A percentile compares a stretch with the other conserved stretches of the same genome.
Evolutionary conservation across 2,113 vertebrate species (phyloP).

Genomic region (Haemorhous mexicanus): DNA sequence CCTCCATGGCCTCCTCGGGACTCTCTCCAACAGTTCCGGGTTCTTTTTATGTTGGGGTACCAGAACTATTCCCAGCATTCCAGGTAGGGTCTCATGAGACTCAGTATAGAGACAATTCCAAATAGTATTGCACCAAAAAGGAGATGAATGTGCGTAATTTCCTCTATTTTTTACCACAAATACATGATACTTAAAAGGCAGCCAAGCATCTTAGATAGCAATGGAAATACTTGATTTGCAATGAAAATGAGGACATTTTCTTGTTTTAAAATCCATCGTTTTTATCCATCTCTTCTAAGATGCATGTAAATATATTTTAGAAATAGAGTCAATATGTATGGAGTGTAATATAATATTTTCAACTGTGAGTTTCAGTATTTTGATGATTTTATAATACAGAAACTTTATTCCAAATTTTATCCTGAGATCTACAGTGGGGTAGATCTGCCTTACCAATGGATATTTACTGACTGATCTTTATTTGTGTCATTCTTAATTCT

Average conservation of each 20-base stretch:
- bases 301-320: not conserved
- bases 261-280: not conserved
- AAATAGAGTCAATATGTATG: not conserved
- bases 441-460: not conserved
- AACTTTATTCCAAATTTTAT: not conserved
- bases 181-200: not conserved
- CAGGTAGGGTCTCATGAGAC: not conserved
- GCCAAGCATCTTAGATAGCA: not conserved
- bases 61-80: not conserved
- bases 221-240: not conserved
- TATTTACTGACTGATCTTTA: not conserved
- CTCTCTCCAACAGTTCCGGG: rapidly evolving
- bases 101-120: not conserved
- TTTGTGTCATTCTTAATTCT: not conserved
- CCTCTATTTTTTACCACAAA: not conserved
- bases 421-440: not conserved
- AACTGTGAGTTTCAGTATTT: not conserved
- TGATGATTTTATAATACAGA: not conserved
- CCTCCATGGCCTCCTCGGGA: not conserved
- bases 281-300: not conserved
- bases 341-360: not conserved
- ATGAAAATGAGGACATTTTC: not conserved
- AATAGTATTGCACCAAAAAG: not conserved
- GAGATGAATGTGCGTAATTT: not conserved
- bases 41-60: rapidly evolving